Percentiles rank a stretch among this genome's conserved stretches.
These are phyloP conservation scores for Serripes groenlandicus DNA, from an alignment of 2,888 invertebrate species.

Conservation along the genomic window DNA sequence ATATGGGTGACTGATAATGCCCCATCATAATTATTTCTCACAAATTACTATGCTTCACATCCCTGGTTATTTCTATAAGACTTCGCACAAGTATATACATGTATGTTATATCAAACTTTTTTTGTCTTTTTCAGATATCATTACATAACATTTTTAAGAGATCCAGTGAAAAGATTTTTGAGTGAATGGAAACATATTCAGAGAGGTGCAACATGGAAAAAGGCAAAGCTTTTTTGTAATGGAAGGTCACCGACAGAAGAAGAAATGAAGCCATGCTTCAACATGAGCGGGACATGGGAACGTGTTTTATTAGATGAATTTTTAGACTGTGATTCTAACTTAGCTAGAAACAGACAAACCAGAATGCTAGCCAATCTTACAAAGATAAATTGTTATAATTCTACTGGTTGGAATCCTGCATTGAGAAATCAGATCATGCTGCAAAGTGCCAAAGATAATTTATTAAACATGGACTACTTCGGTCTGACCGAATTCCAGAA, in stretches of 20 bases:
- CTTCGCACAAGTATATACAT: no score
- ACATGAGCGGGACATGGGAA: conserved; percentile 88
- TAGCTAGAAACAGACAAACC: conserved; percentile 98
- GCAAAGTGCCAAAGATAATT: conserved; percentile 97
- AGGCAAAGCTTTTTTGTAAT: conserved; percentile 89
- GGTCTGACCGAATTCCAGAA: conserved; percentile 98
- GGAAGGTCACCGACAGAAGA: conserved; percentile 91
- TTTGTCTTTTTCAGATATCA: conserved; percentile 97
- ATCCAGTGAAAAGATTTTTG: conserved; percentile 96
- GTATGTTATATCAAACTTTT: no score
- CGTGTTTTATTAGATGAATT: conserved; percentile 97
- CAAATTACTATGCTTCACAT: no score
- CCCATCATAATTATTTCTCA: no score
- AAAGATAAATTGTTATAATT: conserved; percentile 97
- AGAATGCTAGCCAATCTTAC: conserved; percentile 98
- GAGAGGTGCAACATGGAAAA: conserved; percentile 98
- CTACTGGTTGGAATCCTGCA: conserved; percentile 70
- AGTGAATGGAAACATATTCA: conserved; percentile 99
- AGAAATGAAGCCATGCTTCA: conserved; percentile 91
- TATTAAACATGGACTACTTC: conserved; percentile 97
- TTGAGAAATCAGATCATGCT: conserved; percentile 90
- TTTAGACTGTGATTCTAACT: conserved; percentile 95
- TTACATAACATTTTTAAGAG: conserved; percentile 97
- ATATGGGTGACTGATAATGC: no score
- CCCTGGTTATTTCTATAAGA: no score